Evolutionary conservation across 1,140 invertebrate genomes (phyloP).

Genomic region (Phthorimaea operculella): DNA sequence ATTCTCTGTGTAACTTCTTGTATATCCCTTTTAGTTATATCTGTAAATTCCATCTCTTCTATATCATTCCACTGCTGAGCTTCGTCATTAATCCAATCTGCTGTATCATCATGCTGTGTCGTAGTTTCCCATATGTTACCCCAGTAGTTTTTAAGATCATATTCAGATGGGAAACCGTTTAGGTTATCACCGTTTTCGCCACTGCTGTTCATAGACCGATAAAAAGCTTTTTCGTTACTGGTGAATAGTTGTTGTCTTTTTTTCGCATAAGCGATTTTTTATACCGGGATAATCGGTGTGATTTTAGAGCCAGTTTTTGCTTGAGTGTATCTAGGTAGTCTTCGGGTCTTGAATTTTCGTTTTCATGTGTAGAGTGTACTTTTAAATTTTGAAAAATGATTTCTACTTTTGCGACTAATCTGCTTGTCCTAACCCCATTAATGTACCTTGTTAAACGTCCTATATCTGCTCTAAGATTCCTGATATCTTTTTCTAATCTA

Average conservation of each 20-base stretch:
- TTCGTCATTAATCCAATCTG: no score
- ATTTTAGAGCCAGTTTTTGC: conserved; percentile 17
- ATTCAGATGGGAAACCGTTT: not conserved
- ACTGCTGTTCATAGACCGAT: conserved; percentile 5
- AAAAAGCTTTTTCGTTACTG: conserved; percentile 12
- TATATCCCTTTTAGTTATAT: no score
- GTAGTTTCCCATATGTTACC: no score
- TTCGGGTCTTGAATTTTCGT: conserved; percentile 10
- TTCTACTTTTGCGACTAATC: conserved; percentile 8
- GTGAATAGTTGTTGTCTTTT: conserved; percentile 10
- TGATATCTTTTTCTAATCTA: not conserved
- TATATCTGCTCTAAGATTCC: not conserved
- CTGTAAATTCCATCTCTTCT: no score
- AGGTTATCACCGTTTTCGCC: not conserved
- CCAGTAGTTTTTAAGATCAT: no score
- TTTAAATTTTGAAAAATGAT: no score
- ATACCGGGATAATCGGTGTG: conserved; percentile 13
- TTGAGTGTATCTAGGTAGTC: conserved; percentile 17
- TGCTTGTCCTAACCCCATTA: conserved; percentile 10
- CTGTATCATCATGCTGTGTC: no score
- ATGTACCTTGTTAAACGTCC: conserved; percentile 7
- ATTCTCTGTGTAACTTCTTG: no score
- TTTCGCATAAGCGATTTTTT: conserved; percentile 14
- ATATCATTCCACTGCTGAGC: no score
- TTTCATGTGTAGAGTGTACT: conserved; percentile 9